These are phyloP conservation scores for Geotrupes spiniger DNA, from an alignment of 2,888 invertebrate species.

Conservation along the genomic window DNA sequence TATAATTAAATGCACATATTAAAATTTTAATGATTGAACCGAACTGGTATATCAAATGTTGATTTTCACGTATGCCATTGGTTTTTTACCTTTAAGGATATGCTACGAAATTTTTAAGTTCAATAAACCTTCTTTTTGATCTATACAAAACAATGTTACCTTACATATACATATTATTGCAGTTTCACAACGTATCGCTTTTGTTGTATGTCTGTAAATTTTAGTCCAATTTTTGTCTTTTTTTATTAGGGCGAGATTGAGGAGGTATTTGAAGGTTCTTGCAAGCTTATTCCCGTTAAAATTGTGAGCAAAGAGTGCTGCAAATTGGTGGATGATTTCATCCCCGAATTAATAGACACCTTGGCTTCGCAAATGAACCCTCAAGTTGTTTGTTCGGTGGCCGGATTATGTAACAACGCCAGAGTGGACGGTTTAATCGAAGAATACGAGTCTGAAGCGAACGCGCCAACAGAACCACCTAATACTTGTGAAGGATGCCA, in stretches of 20 bases:
- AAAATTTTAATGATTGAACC: too few relatives aligned
- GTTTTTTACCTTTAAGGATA: too few relatives aligned
- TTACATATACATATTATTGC: too few relatives aligned
- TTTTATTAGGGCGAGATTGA: conserved; percentile 69
- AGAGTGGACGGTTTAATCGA: conserved; percentile 64
- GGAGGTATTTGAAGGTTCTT: conserved; percentile 85
- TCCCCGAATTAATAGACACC: conserved; percentile 83
- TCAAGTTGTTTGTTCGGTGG: conserved; percentile 80
- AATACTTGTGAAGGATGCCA: conserved; percentile 53
- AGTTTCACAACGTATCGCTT: too few relatives aligned
- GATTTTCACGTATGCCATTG: too few relatives aligned
- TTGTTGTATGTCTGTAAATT: too few relatives aligned
- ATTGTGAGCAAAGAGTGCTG: conserved; percentile 72
- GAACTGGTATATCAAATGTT: too few relatives aligned
- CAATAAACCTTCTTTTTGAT: too few relatives aligned
- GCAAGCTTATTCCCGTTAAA: conserved; percentile 75
- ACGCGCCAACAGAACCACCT: conserved; percentile 7
- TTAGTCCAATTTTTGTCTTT: background rate
- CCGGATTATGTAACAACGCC: conserved; percentile 81
- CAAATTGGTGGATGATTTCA: conserved; percentile 77
- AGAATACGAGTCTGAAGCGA: conserved; percentile 48
- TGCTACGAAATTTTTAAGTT: too few relatives aligned
- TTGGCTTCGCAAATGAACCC: conserved; percentile 90
- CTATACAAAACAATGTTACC: too few relatives aligned
- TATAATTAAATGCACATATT: too few relatives aligned